phyloP scores from a whole-genome alignment of 2,797 vertebrate species.

The Tragopan temminckii region DNA sequence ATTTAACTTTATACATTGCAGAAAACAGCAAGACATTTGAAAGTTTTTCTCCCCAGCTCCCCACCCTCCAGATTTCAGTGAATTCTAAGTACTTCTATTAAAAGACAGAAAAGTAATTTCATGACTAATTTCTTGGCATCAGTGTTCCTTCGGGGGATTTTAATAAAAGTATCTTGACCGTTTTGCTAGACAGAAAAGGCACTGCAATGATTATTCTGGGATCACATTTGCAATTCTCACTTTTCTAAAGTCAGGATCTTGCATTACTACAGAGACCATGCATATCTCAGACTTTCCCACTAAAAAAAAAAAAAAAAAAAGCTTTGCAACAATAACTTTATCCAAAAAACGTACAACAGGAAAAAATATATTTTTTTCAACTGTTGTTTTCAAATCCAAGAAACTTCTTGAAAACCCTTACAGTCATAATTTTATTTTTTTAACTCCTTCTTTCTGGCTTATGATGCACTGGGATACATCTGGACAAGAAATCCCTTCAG shows the following conservation, averaged over 20 bases:
- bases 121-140: neutral
- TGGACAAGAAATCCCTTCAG: neutral
- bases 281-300: neutral
- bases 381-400: neutral
- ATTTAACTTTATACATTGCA: neutral
- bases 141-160: neutral
- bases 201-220: neutral
- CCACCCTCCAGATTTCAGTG: neutral
- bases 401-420: neutral
- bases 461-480: accelerated
- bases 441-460: neutral
- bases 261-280: neutral
- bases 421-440: neutral
- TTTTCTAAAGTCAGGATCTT: neutral
- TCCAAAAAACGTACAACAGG: neutral
- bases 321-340: too few relatives aligned
- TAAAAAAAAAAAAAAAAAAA: neutral
- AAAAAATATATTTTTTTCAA: neutral
- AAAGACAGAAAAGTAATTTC: neutral
- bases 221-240: neutral
- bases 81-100: neutral
- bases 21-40: neutral
- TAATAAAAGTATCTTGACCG: neutral
- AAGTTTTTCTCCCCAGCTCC: neutral
- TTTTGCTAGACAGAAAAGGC: neutral